phyloP scores from a whole-genome alignment of 2,797 vertebrate genomes.

The Chloroceryle inda region DNA sequence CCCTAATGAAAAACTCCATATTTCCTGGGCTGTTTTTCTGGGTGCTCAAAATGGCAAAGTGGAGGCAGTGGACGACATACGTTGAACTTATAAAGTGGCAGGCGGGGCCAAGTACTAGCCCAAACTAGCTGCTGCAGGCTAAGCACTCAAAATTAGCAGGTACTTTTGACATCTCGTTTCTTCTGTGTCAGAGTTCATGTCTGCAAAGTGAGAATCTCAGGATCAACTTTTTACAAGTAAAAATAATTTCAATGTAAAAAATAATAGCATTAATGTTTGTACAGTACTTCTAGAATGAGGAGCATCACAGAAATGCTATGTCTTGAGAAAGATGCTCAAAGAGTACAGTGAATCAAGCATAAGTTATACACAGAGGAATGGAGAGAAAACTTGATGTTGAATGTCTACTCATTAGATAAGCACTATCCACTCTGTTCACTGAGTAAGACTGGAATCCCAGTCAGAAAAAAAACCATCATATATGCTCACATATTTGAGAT shows the following conservation, averaged over 20 bases:
- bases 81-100: neutral
- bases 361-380: neutral
- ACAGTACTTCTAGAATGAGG: neutral
- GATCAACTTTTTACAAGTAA: neutral
- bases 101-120: neutral
- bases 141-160: neutral
- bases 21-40: neutral
- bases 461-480: neutral
- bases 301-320: neutral
- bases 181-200: neutral
- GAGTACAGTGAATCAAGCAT: neutral
- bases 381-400: neutral
- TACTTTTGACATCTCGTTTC: neutral
- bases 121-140: neutral
- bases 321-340: neutral
- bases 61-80: neutral
- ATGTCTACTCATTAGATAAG: neutral
- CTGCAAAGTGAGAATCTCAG: neutral
- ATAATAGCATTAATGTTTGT: neutral
- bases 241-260: neutral
- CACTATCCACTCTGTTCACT: neutral
- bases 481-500: neutral
- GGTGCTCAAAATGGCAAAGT: neutral
- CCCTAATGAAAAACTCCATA: neutral
- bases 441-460: neutral